Conservation (phyloP, 2,797 vertebrate species). For the Leptoclinus maculatus region DNA sequence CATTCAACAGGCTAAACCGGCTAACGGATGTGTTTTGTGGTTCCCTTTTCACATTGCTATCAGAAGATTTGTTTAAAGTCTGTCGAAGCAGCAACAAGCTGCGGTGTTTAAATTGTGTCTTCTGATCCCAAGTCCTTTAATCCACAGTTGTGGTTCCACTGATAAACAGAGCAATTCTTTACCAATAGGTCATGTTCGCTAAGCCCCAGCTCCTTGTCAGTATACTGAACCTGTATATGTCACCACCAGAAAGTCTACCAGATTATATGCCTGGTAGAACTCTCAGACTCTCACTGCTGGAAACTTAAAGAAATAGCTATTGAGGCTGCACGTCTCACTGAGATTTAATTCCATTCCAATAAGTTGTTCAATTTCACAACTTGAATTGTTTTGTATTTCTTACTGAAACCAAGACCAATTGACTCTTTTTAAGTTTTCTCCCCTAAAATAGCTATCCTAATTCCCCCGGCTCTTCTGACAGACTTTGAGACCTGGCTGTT, state of each 20-base stretch:
- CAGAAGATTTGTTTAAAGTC: neutral
- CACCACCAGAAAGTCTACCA: neutral
- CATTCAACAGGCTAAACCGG: neutral
- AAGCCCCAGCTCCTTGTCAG: neutral
- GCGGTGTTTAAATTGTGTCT: neutral
- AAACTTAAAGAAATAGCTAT: neutral
- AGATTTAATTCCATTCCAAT: neutral
- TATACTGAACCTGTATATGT: neutral
- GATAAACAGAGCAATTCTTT: neutral
- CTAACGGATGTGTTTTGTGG: neutral
- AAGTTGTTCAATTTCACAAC: neutral
- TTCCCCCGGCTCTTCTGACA: neutral
- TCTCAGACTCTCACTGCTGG: neutral
- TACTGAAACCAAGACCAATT: neutral
- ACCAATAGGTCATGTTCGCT: neutral
- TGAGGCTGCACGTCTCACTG: neutral
- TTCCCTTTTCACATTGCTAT: neutral
- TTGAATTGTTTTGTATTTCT: neutral
- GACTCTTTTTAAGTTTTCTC: too few relatives aligned
- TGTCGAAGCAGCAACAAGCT: neutral
- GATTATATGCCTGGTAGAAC: neutral
- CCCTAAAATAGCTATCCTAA: neutral
- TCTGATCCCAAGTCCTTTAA: neutral
- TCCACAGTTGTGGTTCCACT: constrained; percentile 1
- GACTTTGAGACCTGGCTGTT: neutral